Evolutionary conservation across 2,797 vertebrate species (phyloP).

Genomic region (Natrix natrix): DNA sequence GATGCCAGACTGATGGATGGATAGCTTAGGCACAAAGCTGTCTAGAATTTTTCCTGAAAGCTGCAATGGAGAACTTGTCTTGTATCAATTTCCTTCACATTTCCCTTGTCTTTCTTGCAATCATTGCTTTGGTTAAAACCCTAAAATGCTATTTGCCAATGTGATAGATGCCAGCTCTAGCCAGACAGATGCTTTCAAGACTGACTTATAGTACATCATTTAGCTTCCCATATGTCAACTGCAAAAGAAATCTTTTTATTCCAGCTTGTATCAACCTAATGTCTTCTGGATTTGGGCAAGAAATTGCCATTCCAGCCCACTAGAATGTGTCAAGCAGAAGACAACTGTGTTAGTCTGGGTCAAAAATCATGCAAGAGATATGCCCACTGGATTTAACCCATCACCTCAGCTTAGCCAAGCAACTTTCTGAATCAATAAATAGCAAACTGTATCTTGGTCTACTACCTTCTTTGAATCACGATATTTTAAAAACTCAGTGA

Average conservation of each 20-base stretch:
- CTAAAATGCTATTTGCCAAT: conserved; percentile 40
- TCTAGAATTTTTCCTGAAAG: fast-evolving
- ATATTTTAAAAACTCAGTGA: neutral
- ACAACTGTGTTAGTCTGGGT: neutral
- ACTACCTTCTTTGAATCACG: neutral
- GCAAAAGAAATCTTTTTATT: neutral
- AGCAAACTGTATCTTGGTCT: neutral
- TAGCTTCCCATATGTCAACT: neutral
- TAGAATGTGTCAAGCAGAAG: neutral
- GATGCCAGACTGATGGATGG: neutral
- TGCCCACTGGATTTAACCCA: neutral
- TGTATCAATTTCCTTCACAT: fast-evolving
- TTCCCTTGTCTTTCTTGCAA: neutral
- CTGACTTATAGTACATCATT: conserved; percentile 11
- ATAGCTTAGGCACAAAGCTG: neutral
- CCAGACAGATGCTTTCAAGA: conserved; percentile 36
- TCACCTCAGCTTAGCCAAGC: neutral
- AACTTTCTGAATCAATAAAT: neutral
- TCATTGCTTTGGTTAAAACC: neutral
- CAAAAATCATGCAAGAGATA: neutral
- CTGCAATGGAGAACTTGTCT: fast-evolving
- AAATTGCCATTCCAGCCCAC: neutral
- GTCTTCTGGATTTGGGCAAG: neutral
- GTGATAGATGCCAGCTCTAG: conserved; percentile 2
- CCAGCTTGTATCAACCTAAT: neutral